Conservation (phyloP, 2,888 invertebrate genomes). For the Zygothrica quintamaculata region DNA sequence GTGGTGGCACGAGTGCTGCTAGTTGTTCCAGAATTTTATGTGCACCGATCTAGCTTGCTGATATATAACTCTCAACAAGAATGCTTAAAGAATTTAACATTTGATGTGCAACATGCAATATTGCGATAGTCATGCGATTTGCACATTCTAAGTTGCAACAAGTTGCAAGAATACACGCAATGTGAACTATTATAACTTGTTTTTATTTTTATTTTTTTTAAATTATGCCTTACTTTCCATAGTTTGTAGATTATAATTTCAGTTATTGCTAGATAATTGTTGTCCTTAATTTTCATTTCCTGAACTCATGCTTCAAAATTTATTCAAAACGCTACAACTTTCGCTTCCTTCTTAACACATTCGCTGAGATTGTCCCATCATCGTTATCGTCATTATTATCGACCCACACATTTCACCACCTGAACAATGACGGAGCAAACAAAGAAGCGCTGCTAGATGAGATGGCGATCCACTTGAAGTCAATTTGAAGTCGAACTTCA, state of each 20-base stretch:
- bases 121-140: conserved; percentile 1
- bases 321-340: conserved; percentile 36
- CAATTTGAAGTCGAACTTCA: conserved; percentile 27
- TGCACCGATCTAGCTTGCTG: conserved; percentile 21
- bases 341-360: conserved; percentile 39
- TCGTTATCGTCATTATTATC: conserved; percentile 21
- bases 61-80: conserved; percentile 12
- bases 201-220: too few relatives aligned
- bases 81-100: conserved; percentile 30
- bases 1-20: conserved; percentile 35
- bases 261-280: too few relatives aligned
- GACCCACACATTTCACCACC: conserved; percentile 65
- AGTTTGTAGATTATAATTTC: neutral
- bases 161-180: neutral
- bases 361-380: conserved; percentile 18
- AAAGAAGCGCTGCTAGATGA: conserved; percentile 33
- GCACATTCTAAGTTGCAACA: neutral
- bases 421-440: conserved; percentile 36
- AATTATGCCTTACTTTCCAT: neutral
- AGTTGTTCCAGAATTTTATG: conserved; percentile 22
- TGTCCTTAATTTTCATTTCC: conserved; percentile 21
- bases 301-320: conserved; percentile 6
- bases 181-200: too few relatives aligned
- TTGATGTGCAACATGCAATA: conserved; percentile 36
- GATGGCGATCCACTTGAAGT: conserved; percentile 37